A percentile compares a stretch with the other conserved stretches of the same genome.
Evolutionary conservation across 2,113 vertebrate species (phyloP).

Genomic region (Vicugna pacos): DNA sequence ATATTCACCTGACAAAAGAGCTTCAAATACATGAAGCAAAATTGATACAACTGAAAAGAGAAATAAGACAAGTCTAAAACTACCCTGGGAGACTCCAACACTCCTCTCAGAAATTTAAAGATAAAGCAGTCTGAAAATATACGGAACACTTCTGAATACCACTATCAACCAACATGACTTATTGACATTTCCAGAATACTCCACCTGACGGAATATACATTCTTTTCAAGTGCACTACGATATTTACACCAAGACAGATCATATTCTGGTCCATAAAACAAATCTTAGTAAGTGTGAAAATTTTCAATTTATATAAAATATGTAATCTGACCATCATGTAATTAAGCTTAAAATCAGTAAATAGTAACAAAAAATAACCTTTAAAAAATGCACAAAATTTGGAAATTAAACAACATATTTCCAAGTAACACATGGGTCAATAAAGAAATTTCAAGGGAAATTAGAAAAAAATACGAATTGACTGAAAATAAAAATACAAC

Average conservation of each 20-base stretch:
- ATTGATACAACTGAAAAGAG: not conserved
- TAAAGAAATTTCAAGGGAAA: not conserved
- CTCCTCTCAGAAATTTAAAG: conserved; percentile 3
- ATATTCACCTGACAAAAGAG: not conserved
- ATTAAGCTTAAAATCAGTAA: not conserved
- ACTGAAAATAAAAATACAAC: not conserved
- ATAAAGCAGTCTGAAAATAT: not conserved
- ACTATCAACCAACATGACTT: not conserved
- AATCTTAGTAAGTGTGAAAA: not conserved
- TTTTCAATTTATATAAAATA: not conserved
- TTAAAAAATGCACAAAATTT: not conserved
- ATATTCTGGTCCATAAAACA: not conserved
- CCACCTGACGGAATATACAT: not conserved
- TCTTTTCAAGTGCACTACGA: not conserved
- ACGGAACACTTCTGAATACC: not conserved
- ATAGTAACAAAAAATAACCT: not conserved
- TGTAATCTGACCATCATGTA: not conserved
- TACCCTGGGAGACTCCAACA: not conserved
- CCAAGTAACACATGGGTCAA: not conserved
- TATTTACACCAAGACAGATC: not conserved
- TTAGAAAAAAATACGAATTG: not conserved
- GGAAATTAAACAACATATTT: not conserved
- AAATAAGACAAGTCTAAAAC: not conserved
- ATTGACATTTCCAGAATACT: not conserved
- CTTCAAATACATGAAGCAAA: conserved; percentile 16